Conservation (phyloP, 1,140 invertebrate genomes). For the Dolichoris vasculosae region DNA sequence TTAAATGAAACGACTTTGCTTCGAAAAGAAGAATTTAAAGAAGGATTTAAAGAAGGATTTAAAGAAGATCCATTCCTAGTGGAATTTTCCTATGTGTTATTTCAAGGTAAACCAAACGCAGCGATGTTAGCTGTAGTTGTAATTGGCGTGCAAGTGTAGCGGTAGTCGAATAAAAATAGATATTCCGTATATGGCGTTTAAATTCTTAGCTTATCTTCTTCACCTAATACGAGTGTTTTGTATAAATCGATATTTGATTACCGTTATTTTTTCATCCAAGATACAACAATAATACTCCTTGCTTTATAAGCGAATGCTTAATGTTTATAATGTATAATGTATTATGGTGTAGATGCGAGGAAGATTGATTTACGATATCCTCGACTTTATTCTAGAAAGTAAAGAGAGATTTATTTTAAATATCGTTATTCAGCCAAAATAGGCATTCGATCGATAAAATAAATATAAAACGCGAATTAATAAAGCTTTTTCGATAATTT, state of each 20-base stretch:
- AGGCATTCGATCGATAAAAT: too few relatives aligned
- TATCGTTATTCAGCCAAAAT: too few relatives aligned
- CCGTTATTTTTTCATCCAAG: too few relatives aligned
- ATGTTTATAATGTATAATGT: background rate
- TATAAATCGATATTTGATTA: background rate
- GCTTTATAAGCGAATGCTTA: background rate
- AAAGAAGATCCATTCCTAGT: too few relatives aligned
- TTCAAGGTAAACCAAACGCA: background rate
- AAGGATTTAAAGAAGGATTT: too few relatives aligned
- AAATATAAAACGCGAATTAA: too few relatives aligned
- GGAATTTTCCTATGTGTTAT: background rate
- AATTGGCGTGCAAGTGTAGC: background rate
- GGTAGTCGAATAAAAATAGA: constrained; percentile 2
- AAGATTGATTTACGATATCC: too few relatives aligned
- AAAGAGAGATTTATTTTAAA: too few relatives aligned
- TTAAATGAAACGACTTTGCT: constrained; percentile 2
- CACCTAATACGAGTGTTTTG: background rate
- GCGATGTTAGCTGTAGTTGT: background rate
- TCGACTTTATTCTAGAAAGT: too few relatives aligned
- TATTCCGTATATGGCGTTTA: background rate
- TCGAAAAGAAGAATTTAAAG: background rate
- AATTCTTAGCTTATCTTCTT: background rate
- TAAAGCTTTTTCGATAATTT: too few relatives aligned
- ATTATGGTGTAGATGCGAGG: too few relatives aligned
- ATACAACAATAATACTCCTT: too few relatives aligned